Evolutionary conservation across 2,888 invertebrate species (phyloP).

Genomic region (Carabus problematicus): DNA sequence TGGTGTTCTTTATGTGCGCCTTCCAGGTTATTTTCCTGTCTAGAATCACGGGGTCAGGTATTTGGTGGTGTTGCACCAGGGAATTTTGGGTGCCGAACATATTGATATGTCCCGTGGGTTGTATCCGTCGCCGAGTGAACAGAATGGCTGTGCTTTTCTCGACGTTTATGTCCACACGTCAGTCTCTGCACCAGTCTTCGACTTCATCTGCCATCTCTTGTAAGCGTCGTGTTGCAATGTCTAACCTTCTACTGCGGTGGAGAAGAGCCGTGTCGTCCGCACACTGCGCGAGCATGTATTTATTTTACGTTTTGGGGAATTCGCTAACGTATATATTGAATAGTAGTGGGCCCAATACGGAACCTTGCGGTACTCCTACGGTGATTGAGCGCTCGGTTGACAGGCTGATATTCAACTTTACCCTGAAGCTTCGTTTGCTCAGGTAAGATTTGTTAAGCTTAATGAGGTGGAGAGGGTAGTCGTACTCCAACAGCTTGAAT

Average conservation of each 20-base stretch:
- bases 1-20: neutral
- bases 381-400: neutral
- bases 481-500: neutral
- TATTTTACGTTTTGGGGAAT: neutral
- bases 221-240: too few species aligned
- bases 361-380: neutral
- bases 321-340: conserved; percentile 7
- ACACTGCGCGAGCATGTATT: conserved; percentile 37
- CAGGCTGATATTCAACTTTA: neutral
- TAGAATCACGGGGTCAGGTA: conserved; percentile 12
- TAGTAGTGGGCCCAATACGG: neutral
- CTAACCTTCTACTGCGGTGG: too few species aligned
- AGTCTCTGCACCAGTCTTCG: too few species aligned
- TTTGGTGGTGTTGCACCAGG: conserved; percentile 2
- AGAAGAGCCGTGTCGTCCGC: conserved; percentile 44
- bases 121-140: too few species aligned
- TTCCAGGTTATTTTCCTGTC: conserved; percentile 7
- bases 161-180: too few species aligned
- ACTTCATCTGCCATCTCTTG: too few species aligned
- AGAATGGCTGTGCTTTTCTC: too few species aligned
- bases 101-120: too few species aligned
- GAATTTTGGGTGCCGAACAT: conserved; percentile 2
- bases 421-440: neutral
- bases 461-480: neutral
- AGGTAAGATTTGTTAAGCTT: neutral